A percentile compares a stretch with the other conserved stretches of the same genome.
Evolutionary conservation across 2,113 vertebrate species (phyloP).

Genomic region (Siniperca knerii): DNA sequence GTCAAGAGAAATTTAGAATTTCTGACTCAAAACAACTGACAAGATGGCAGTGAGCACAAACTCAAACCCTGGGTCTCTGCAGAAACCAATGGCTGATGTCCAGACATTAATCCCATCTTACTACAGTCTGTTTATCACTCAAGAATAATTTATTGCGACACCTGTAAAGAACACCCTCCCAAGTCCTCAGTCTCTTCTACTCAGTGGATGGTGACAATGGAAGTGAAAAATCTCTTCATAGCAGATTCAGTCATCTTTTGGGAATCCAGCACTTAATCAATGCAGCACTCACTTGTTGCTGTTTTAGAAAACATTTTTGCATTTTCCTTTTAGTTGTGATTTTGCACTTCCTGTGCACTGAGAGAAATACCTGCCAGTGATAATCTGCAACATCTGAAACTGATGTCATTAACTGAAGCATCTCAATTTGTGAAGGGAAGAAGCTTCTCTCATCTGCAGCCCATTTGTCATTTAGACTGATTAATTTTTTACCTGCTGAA

Average conservation of each 20-base stretch:
- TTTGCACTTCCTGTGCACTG: background rate
- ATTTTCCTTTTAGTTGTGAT: background rate
- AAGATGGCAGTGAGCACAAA: background rate
- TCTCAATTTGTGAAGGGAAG: constrained; percentile 4
- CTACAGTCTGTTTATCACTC: background rate
- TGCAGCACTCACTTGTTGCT: background rate
- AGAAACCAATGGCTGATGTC: background rate
- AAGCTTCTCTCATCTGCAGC: background rate
- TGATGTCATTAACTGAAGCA: background rate
- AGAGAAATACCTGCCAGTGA: background rate
- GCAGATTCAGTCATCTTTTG: background rate
- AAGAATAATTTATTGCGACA: background rate
- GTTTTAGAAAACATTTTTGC: background rate
- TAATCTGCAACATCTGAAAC: background rate
- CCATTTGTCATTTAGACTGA: constrained; percentile 16
- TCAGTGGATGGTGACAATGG: no score
- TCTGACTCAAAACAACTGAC: background rate
- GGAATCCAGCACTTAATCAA: background rate
- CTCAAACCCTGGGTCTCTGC: background rate
- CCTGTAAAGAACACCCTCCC: background rate
- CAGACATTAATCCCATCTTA: background rate
- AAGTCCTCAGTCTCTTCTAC: background rate
- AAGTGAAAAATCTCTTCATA: background rate
- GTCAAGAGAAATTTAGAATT: background rate
- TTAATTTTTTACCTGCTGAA: constrained; percentile 9